phyloP scores from a whole-genome alignment of 2,888 invertebrate genomes.

The Celastrina argiolus region DNA sequence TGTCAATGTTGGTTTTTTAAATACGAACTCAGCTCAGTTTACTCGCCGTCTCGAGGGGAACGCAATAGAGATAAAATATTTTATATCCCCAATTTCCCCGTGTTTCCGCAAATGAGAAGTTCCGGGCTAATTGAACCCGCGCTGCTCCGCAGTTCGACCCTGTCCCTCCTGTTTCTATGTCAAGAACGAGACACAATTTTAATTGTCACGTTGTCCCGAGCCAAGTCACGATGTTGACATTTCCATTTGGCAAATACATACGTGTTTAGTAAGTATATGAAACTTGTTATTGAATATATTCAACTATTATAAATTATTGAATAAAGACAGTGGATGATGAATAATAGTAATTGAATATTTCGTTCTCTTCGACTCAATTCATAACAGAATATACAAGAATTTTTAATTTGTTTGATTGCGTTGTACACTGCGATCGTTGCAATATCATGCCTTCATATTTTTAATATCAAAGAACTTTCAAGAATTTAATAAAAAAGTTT shows the following conservation, averaged over 20 bases:
- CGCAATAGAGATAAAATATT: constrained; percentile 7
- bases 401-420: not conserved
- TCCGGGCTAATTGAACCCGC: constrained; percentile 11
- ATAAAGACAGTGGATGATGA: no score
- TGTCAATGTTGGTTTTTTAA: constrained; percentile 7
- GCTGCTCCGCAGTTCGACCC: not conserved
- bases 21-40: not conserved
- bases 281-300: not conserved
- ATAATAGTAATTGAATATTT: no score
- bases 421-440: not conserved
- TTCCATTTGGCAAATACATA: constrained; percentile 5
- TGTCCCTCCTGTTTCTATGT: constrained; percentile 12
- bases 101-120: not conserved
- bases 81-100: constrained; percentile 16
- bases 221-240: constrained; percentile 20
- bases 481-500: no score
- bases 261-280: not conserved
- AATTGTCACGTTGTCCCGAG: constrained; percentile 5
- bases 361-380: no score
- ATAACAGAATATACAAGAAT: no score
- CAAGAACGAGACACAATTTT: constrained; percentile 8
- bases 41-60: not conserved
- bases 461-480: not conserved
- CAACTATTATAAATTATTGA: no score
- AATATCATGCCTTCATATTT: not conserved